Evolutionary conservation across 2,113 vertebrate genomes (phyloP).

Genomic region (Siphamia tubifer): DNA sequence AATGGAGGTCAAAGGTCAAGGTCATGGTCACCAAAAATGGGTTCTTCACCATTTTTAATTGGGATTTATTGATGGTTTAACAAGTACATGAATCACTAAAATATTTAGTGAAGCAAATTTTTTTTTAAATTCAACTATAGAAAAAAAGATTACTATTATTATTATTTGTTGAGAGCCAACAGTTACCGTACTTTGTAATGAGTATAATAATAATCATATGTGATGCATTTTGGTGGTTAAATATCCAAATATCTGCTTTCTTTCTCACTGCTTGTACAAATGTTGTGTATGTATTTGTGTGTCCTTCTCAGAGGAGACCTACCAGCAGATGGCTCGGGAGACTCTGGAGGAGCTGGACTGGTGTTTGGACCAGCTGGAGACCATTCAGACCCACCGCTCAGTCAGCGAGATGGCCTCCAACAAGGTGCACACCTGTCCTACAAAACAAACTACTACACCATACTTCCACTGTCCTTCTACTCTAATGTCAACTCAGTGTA

Average conservation of each 20-base stretch:
- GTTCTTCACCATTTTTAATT: too few relatives aligned
- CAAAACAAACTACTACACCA: background rate
- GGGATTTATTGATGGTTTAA: too few relatives aligned
- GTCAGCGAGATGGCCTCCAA: conserved; percentile 95
- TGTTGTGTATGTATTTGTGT: background rate
- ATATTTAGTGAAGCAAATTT: too few relatives aligned
- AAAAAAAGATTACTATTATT: too few relatives aligned
- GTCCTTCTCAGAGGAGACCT: conserved; percentile 85
- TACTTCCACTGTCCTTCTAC: background rate
- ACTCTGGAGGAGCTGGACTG: conserved; percentile 93
- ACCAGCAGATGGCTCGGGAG: conserved; percentile 92
- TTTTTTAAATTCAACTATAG: too few relatives aligned
- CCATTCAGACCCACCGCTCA: conserved; percentile 91
- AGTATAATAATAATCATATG: background rate
- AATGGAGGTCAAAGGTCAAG: too few relatives aligned
- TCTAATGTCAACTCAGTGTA: background rate
- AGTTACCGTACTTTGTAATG: too few relatives aligned
- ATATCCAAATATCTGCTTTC: background rate
- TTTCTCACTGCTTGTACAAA: background rate
- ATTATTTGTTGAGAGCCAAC: too few relatives aligned
- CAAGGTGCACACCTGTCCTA: conserved; percentile 76
- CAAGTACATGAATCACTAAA: too few relatives aligned
- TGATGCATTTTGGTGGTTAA: background rate
- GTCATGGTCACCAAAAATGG: too few relatives aligned
- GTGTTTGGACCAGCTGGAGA: conserved; percentile 93